Percentiles rank a stretch among this genome's conserved stretches.
Evolutionary conservation across 2,113 vertebrate species (phyloP).

Genomic region (Mormyrus lacerda): DNA sequence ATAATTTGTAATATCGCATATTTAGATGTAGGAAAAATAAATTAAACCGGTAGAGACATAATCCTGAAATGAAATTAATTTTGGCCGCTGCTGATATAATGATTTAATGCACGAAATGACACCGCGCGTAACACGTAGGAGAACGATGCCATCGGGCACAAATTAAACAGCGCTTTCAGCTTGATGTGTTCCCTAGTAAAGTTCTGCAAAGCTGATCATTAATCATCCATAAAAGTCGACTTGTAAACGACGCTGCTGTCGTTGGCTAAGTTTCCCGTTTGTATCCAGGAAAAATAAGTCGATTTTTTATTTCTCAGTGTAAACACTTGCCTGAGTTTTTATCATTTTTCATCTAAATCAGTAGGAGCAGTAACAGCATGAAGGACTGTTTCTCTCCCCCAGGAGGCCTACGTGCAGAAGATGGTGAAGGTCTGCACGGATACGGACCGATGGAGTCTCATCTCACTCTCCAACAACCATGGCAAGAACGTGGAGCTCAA

Average conservation of each 20-base stretch:
- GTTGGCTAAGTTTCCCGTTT: background rate
- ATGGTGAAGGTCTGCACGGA: slow-evolving; percentile 99
- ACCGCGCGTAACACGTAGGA: background rate
- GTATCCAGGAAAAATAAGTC: background rate
- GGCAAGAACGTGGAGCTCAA: slow-evolving; percentile 99
- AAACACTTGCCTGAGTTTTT: background rate
- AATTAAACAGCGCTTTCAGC: background rate
- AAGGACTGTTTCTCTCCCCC: slow-evolving; percentile 9
- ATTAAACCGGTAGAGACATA: background rate
- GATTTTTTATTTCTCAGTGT: background rate
- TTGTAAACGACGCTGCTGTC: background rate
- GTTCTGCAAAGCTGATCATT: background rate
- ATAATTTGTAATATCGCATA: background rate
- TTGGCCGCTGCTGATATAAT: background rate
- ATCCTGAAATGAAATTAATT: background rate
- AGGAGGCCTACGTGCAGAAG: slow-evolving; percentile 99
- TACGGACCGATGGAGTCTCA: slow-evolving; percentile 97
- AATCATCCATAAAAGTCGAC: background rate
- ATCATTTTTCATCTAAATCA: background rate
- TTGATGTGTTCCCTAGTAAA: background rate
- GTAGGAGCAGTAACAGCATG: background rate
- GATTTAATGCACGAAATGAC: background rate
- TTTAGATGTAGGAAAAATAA: background rate
- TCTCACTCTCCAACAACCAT: slow-evolving; percentile 96
- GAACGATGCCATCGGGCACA: background rate